phyloP scores from a whole-genome alignment of 2,888 invertebrate species.

The Spisula solida region DNA sequence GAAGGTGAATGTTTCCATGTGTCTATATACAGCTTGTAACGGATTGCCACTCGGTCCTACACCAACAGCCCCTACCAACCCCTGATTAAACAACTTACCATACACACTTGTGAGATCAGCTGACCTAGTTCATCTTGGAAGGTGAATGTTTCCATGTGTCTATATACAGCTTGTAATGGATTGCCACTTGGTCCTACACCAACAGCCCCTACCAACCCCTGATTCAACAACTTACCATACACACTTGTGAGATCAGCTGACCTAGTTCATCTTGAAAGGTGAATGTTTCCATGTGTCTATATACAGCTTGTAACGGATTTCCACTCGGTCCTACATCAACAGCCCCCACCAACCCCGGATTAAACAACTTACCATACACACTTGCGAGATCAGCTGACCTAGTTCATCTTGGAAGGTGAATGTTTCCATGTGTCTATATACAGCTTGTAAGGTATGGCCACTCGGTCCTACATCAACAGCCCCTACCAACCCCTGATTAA shows the following conservation, averaged over 20 bases:
- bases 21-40: constrained; percentile 89
- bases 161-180: constrained; percentile 88
- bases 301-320: constrained; percentile 88
- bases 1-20: constrained; percentile 88
- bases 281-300: constrained; percentile 88
- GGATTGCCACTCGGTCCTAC: constrained; percentile 88
- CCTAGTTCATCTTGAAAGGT: constrained; percentile 91
- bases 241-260: constrained; percentile 89
- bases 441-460: constrained; percentile 86
- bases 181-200: constrained; percentile 88
- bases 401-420: constrained; percentile 90
- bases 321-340: constrained; percentile 89
- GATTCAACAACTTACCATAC: constrained; percentile 84
- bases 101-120: constrained; percentile 89
- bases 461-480: constrained; percentile 89
- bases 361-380: constrained; percentile 87
- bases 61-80: constrained; percentile 90
- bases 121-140: constrained; percentile 91
- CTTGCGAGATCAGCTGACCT: constrained; percentile 89
- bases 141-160: constrained; percentile 87
- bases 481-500: constrained; percentile 74
- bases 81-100: constrained; percentile 88
- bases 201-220: constrained; percentile 91
- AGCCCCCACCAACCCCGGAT: constrained; percentile 91
- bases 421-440: constrained; percentile 88